These are phyloP conservation scores for Actenoides hombroni DNA, from an alignment of 2,113 vertebrate genomes.

Conservation along the genomic window DNA sequence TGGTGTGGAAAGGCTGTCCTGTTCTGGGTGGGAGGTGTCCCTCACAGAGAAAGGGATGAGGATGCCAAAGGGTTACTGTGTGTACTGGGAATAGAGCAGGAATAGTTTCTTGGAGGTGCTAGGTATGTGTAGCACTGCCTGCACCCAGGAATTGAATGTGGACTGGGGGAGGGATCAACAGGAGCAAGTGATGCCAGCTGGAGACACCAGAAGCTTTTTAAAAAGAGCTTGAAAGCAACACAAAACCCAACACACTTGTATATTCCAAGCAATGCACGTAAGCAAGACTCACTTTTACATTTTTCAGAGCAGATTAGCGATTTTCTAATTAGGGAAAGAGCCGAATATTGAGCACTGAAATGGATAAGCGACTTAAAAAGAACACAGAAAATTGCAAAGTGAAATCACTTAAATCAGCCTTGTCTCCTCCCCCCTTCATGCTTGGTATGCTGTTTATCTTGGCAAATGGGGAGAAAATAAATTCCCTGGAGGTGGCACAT, in stretches of 20 bases:
- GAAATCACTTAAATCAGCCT: slow-evolving; percentile 68
- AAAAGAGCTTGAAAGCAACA: slow-evolving; percentile 32
- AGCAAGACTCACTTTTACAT: slow-evolving; percentile 66
- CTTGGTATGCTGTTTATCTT: slow-evolving; percentile 62
- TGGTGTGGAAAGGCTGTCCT: background rate
- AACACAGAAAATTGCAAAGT: slow-evolving; percentile 60
- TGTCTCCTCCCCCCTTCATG: slow-evolving; percentile 44
- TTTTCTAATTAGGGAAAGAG: slow-evolving; percentile 72
- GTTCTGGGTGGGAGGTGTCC: background rate
- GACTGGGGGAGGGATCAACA: background rate
- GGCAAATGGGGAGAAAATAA: slow-evolving; percentile 46
- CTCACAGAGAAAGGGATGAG: background rate
- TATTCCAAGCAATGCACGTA: slow-evolving; percentile 57
- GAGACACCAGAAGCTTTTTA: slow-evolving; percentile 34
- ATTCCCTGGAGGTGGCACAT: slow-evolving; percentile 45
- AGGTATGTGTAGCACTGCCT: background rate
- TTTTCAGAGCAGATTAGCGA: slow-evolving; percentile 70
- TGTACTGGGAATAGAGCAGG: background rate
- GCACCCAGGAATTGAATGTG: background rate
- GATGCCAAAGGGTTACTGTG: background rate
- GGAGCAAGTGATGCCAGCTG: slow-evolving; percentile 34
- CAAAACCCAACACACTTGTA: slow-evolving; percentile 2
- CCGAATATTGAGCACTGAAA: slow-evolving; percentile 68
- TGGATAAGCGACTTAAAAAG: slow-evolving; percentile 71
- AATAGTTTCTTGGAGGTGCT: background rate